Base-by-base conservation (phyloP, 1,140 invertebrate species). In the Diachasmimorpha longicaudata region DNA sequence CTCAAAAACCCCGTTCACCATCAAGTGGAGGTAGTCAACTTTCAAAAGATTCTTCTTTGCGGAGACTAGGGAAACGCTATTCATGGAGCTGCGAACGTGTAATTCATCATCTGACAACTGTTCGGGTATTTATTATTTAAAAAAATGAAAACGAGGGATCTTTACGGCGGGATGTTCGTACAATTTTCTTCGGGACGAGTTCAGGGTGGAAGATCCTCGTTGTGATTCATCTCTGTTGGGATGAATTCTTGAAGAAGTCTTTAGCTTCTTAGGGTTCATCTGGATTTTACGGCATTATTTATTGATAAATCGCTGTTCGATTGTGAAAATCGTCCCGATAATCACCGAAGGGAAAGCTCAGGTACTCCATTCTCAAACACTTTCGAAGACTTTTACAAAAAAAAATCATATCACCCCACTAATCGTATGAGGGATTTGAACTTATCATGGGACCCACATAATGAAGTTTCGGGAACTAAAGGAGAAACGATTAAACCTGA, bases 21-120 rank as follows among this genome's bases (percentile, higher is more conserved):
- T 44, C 37, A 44, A 63, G 44, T 44, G 71, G 8, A 75, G 39
- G 70, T 69, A 69, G 74, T 71, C 80, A 84, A 81, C 83, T 87
- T 80, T 84, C 83, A 81, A 84, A 87, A 87, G 81, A 87, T 88
- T 86, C 84, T 68, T 25, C 74, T 86, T 88, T 84, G 86, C 85
- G 72, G 81, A 58, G 70, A 39, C 31, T 19, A 23, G 48, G 42
- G 73, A 73, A 81, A 82, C 67, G 69, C 23, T 37, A 67, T 67
- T 67, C 63, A 67, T 13, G 23, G 63, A 36, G 13, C 55, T 2
- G 25, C 13, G 63, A 67, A 67, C 63, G 14, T 31, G 25, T 67
- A 36, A 67, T 67, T 55, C 31, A 67, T 67, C 25, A 67, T 58
- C 55, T 23, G 55, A 58, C 55, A 58, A 58, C 19, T 58, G 55